These are phyloP conservation scores for Taenaris catops DNA, from an alignment of 2,888 invertebrate genomes.

Conservation along the genomic window DNA sequence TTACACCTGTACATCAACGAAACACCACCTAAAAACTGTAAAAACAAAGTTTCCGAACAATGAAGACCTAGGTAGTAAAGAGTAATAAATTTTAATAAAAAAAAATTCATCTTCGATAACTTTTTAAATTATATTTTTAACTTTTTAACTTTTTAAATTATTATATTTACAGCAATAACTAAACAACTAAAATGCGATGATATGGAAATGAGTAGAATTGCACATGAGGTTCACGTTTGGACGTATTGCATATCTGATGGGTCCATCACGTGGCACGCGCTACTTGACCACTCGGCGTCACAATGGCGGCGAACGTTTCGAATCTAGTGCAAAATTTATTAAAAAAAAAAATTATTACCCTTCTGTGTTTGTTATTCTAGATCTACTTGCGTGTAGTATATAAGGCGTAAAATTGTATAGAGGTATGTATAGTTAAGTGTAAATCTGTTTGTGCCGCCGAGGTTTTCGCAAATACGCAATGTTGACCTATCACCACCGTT, in stretches of 20 bases:
- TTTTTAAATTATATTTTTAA: conserved; percentile 73
- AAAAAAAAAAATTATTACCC: not conserved
- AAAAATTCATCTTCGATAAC: conserved; percentile 45
- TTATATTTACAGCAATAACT: conserved; percentile 75
- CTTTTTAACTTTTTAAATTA: too few relatives aligned
- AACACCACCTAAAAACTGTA: conserved; percentile 55
- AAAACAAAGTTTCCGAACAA: conserved; percentile 69
- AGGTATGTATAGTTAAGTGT: conserved; percentile 1
- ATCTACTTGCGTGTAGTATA: conserved; percentile 4
- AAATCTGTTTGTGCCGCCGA: conserved; percentile 35
- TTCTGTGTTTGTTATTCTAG: not conserved
- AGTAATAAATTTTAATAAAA: conserved; percentile 62
- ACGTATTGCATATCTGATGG: conserved; percentile 54
- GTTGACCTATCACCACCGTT: conserved; percentile 48
- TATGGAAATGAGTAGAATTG: conserved; percentile 76
- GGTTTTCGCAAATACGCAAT: conserved; percentile 40
- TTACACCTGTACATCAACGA: conserved; percentile 76
- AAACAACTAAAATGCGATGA: conserved; percentile 72
- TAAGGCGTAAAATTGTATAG: conserved; percentile 5
- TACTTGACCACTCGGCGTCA: conserved; percentile 4
- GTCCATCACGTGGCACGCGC: conserved; percentile 32
- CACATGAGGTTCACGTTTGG: conserved; percentile 70
- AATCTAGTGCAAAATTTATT: conserved; percentile 1
- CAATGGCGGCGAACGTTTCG: not conserved
- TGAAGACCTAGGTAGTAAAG: conserved; percentile 56